Percentiles rank a stretch among this genome's conserved stretches.
Evolutionary conservation across 30 jellyfish, hydroid and myxozoan species (phyloP).

Genomic region (Morbakka virulenta): DNA sequence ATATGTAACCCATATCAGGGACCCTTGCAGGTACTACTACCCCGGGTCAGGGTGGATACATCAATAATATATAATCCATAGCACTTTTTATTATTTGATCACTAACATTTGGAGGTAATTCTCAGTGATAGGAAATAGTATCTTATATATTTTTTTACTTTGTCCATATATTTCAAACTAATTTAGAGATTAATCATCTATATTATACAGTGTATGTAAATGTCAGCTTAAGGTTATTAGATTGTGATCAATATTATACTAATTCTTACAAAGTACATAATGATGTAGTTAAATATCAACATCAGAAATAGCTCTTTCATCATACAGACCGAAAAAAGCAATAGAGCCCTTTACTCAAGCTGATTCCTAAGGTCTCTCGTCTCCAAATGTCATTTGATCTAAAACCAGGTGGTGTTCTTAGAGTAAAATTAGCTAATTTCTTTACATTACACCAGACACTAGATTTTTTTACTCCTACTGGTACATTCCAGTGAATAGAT

Average conservation of each 20-base stretch:
- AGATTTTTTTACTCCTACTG: no score
- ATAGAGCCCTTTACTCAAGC: no score
- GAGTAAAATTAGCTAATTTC: slow-evolving; percentile 32
- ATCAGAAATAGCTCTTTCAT: not conserved
- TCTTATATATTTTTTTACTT: no score
- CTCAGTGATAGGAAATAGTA: not conserved
- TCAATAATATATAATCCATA: not conserved
- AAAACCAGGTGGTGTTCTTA: slow-evolving; percentile 31
- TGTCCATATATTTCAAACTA: no score
- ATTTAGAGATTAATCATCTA: no score
- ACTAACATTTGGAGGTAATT: not conserved
- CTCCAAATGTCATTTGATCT: slow-evolving; percentile 49
- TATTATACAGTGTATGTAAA: no score
- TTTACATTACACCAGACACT: slow-evolving; percentile 46
- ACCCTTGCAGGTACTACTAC: no score
- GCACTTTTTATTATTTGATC: not conserved
- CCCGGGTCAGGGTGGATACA: no score
- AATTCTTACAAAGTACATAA: no score
- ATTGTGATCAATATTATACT: not conserved
- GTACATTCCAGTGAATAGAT: slow-evolving; percentile 29
- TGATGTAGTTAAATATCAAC: not conserved
- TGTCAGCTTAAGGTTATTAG: not conserved
- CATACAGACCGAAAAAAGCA: no score
- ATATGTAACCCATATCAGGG: no score
- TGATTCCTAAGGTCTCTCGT: slow-evolving; percentile 10